Base-by-base conservation (phyloP, 1,140 invertebrate species). In the Pogonognathellus flavescens region DNA sequence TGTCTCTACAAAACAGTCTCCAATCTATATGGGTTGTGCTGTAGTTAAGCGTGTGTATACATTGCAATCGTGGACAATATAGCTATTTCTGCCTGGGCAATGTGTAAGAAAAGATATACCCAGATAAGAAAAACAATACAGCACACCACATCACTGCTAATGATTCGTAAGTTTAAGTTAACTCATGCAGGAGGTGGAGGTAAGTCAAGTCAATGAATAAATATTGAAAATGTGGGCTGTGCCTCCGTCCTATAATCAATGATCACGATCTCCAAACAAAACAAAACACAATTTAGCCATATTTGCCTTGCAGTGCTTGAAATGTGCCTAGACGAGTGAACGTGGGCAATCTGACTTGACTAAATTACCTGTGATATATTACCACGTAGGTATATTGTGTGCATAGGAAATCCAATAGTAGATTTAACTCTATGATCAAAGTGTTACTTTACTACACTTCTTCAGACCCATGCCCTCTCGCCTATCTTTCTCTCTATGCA, bases 161-260 rank as follows among this genome's bases (percentile, higher is more conserved):
- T 76, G 70, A 76, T 76, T 76, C 25, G 62, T 66, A 76, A 76
- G 70, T 76, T 76, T 76, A 76, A 31, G 25, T 76, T 49, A 49
- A 50, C 41, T 76, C 16, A 76, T 11, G 70, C 70, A 76, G 31
- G 70, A 76, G 70, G 70, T 76, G 70, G 70, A 76, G 70, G 70
- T 76, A 76, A 76, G 70, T 41, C 70, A 76, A 76, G 70, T 76
- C 70, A 31, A 76, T 76, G 70, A 76, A 76, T 76, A 76, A 76
- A 76, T 76, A 76, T 76, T 76, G 70, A 76, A 76, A 76, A 76
- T 76, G 70, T 76, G 70, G 70, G 70, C 70, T 76, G 70, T 76
- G 70, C 70, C 70, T 76, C n/a, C 31, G 70, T 76, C 70, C 70
- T 76, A 50, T 76, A 76, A 76, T 76, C 70, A 76, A 76, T 76